phyloP scores from a whole-genome alignment of 2,113 vertebrate species.

The Sinosuthora webbiana region DNA sequence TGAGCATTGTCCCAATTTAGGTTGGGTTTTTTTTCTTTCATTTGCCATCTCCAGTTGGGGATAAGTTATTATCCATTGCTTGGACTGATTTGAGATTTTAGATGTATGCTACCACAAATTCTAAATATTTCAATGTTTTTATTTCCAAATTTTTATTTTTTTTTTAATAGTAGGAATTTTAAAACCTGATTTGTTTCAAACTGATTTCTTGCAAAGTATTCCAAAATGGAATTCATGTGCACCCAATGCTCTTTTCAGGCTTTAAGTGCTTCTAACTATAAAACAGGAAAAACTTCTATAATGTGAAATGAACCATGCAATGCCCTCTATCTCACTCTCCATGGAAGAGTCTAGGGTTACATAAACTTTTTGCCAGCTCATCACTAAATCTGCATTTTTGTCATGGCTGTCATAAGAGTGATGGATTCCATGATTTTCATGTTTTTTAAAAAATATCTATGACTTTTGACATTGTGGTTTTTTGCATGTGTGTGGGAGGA shows the following conservation, averaged over 20 bases:
- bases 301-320: not conserved
- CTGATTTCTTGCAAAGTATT: not conserved
- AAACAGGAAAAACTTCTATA: not conserved
- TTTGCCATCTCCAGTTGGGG: not conserved
- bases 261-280: not conserved
- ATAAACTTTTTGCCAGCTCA: not conserved
- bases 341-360: not conserved
- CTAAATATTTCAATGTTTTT: not conserved
- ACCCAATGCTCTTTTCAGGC: not conserved
- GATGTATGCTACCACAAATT: not conserved
- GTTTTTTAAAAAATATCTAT: not conserved
- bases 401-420: not conserved
- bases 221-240: not conserved
- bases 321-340: not conserved
- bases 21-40: not conserved
- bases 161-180: not conserved
- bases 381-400: slow-evolving; percentile 17
- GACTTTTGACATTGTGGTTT: not conserved
- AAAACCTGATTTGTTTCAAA: not conserved
- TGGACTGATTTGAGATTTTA: not conserved
- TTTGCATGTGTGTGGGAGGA: slow-evolving; percentile 20
- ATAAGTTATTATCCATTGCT: not conserved
- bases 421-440: not conserved
- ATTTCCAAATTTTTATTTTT: not conserved
- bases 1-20: not conserved